Conservation (phyloP, 2,113 vertebrate genomes). For the Hirundichthys speculiger region DNA sequence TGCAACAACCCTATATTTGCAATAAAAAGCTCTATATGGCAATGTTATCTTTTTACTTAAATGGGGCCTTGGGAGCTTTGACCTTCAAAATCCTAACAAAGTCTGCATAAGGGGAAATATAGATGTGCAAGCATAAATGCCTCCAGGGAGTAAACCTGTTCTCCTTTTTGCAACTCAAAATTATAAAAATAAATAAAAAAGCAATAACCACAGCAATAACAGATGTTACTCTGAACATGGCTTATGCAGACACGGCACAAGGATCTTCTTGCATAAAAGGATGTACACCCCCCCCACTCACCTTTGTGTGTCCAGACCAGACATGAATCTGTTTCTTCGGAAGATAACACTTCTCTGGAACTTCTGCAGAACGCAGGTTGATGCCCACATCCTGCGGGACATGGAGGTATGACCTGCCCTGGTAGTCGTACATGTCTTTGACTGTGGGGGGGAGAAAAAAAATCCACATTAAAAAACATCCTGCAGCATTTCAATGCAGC, state of each 20-base stretch:
- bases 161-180: conserved; percentile 24
- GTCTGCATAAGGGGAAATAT: no score
- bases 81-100: no score
- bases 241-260: background rate
- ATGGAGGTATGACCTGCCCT: conserved; percentile 96
- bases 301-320: conserved; percentile 99
- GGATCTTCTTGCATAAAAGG: background rate
- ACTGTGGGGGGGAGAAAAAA: conserved; percentile 76
- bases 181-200: conserved; percentile 18
- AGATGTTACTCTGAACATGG: background rate
- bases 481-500: background rate
- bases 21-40: no score
- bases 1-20: no score
- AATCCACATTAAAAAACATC: background rate
- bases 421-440: conserved; percentile 98
- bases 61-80: no score
- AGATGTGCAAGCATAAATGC: no score
- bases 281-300: conserved; percentile 60
- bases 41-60: no score
- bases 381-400: conserved; percentile 97
- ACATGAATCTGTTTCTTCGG: conserved; percentile 98
- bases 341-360: conserved; percentile 96
- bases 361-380: conserved; percentile 90
- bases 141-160: no score
- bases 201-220: no score